These are phyloP conservation scores for Stylophora pistillata DNA, from an alignment of 64 coral and sea anemone species.

Conservation along the genomic window DNA sequence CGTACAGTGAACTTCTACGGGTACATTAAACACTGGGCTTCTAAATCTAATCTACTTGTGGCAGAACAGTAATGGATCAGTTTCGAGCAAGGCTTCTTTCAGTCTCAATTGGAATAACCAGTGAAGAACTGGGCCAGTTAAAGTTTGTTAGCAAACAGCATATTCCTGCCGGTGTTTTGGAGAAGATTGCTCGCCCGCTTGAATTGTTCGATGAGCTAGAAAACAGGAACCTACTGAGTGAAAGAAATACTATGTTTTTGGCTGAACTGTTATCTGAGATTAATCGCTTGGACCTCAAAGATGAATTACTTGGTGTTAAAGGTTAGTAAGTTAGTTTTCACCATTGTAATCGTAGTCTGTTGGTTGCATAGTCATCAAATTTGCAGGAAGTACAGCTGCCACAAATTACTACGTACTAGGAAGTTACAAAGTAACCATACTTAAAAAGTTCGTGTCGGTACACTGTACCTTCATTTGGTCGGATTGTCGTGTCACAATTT, in stretches of 20 bases:
- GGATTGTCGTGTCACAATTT: too few species aligned
- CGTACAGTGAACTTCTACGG: too few species aligned
- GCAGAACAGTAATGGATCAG: constrained; percentile 27
- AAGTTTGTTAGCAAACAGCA: constrained; percentile 82
- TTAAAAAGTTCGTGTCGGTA: too few species aligned
- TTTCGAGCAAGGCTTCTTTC: constrained; percentile 59
- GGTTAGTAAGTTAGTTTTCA: background rate
- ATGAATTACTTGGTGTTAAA: constrained; percentile 33
- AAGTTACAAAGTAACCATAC: too few species aligned
- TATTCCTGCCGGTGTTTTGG: constrained; percentile 69
- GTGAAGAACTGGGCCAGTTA: constrained; percentile 52
- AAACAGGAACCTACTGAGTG: constrained; percentile 58
- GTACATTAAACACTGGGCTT: too few species aligned
- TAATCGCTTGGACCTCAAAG: constrained; percentile 53
- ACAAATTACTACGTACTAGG: too few species aligned
- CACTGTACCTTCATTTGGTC: too few species aligned
- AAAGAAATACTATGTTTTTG: constrained; percentile 54
- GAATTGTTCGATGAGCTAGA: constrained; percentile 70
- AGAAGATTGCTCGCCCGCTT: constrained; percentile 48
- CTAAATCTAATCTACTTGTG: background rate
- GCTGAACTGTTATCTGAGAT: constrained; percentile 46
- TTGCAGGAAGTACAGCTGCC: background rate
- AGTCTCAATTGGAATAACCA: constrained; percentile 62
- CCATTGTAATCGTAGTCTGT: background rate
- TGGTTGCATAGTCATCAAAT: background rate